A percentile compares a stretch with the other conserved stretches of the same genome.
Conservation (phyloP, 2,797 vertebrate genomes). For the Moxostoma hubbsi region DNA sequence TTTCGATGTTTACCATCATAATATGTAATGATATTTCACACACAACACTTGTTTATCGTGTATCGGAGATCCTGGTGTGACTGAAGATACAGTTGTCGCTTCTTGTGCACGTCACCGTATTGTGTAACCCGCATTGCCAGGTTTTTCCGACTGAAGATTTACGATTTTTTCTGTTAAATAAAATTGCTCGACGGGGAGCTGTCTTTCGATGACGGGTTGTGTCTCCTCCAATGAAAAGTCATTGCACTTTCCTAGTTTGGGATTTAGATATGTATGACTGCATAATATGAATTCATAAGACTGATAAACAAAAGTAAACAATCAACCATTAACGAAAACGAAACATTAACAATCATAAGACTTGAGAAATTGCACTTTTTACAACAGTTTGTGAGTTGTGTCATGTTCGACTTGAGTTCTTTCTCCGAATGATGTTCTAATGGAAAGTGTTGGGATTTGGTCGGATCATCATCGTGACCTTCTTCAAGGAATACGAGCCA, state of each 20-base stretch:
- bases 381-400: not conserved
- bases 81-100: not conserved
- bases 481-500: conserved; percentile 95
- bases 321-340: conserved; percentile 1
- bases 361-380: conserved; percentile 45
- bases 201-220: not conserved
- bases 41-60: not conserved
- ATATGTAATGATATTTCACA: not conserved
- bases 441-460: conserved; percentile 89
- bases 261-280: conserved; percentile 27
- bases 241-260: conserved; percentile 2
- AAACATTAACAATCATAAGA: conserved; percentile 4
- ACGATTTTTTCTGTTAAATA: not conserved
- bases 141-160: not conserved
- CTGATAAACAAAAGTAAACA: conserved; percentile 6
- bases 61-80: not conserved
- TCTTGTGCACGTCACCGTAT: not conserved
- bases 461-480: conserved; percentile 88
- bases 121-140: not conserved
- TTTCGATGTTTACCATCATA: too few species aligned
- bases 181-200: not conserved
- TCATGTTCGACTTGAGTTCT: conserved; percentile 21
- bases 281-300: conserved; percentile 4
- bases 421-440: conserved; percentile 60
- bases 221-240: not conserved